Percentiles rank a stretch among this genome's conserved stretches.
Evolutionary conservation across 2,113 vertebrate genomes (phyloP).

Genomic region (Thalassoma bifasciatum): DNA sequence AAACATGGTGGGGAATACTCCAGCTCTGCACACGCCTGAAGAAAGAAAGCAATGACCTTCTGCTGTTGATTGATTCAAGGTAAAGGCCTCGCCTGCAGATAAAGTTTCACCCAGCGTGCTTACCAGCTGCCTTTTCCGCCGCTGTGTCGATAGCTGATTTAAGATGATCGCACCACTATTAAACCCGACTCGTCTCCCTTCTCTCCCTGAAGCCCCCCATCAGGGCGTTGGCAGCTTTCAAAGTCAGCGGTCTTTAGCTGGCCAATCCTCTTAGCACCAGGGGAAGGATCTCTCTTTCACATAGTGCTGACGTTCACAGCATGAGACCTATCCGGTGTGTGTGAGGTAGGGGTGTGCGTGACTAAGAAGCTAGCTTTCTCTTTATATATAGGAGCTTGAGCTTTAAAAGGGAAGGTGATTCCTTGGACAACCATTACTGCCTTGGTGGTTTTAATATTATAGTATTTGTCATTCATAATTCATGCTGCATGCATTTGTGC

Average conservation of each 20-base stretch:
- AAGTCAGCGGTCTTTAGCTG: conserved; percentile 58
- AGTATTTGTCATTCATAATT: conserved; percentile 19
- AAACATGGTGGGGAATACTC: conserved; percentile 5
- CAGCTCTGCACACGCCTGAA: too few species aligned
- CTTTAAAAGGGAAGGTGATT: conserved; percentile 29
- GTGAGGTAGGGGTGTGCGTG: conserved; percentile 12
- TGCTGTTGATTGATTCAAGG: conserved; percentile 32
- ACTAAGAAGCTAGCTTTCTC: conserved; percentile 7
- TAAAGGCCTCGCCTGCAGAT: conserved; percentile 38
- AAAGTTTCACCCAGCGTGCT: conserved; percentile 26
- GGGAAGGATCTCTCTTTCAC: conserved; percentile 52
- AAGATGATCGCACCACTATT: conserved; percentile 23
- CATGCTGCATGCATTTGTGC: background rate
- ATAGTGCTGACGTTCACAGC: conserved; percentile 50
- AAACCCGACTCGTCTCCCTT: conserved; percentile 31
- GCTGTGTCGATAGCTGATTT: conserved; percentile 33
- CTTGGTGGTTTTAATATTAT: conserved; percentile 38
- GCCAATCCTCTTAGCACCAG: conserved; percentile 70
- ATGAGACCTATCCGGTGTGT: conserved; percentile 50
- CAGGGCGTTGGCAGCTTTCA: conserved; percentile 51
- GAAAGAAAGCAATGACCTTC: conserved; percentile 26
- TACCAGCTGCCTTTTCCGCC: conserved; percentile 1
- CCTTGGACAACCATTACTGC: background rate
- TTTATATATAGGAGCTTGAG: background rate
- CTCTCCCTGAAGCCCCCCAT: conserved; percentile 45